Conservation (phyloP, 2,797 vertebrate species). For the Artibeus jamaicensis region DNA sequence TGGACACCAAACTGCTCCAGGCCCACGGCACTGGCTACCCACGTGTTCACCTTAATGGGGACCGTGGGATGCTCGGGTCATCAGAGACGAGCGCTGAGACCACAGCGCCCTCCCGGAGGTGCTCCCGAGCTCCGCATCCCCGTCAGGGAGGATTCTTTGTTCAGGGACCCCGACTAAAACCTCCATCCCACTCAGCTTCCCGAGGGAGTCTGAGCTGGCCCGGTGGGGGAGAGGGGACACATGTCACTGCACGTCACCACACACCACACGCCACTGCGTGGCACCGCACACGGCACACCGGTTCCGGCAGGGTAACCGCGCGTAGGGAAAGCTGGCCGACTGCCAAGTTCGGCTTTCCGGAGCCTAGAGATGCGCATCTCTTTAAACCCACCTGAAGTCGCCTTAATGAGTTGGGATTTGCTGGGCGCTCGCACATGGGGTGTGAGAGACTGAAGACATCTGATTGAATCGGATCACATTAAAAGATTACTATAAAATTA, state of each 20-base stretch:
- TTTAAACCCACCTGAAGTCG: not conserved
- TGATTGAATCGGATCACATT: not conserved
- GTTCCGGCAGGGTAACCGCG: accelerated
- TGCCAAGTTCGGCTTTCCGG: not conserved
- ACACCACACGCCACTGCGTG: too few species aligned
- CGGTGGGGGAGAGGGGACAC: accelerated
- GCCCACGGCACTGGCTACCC: not conserved
- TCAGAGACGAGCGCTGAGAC: accelerated
- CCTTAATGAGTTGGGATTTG: not conserved
- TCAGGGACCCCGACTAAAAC: not conserved
- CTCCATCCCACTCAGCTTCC: accelerated
- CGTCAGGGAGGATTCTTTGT: not conserved
- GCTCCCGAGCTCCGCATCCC: accelerated
- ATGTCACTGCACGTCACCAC: not conserved
- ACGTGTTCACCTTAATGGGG: accelerated
- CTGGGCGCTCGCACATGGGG: not conserved
- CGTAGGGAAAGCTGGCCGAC: accelerated
- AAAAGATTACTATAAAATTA: conserved; percentile 60
- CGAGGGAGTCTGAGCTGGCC: accelerated
- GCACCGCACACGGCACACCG: accelerated
- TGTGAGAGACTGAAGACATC: conserved; percentile 8
- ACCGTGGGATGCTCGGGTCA: accelerated
- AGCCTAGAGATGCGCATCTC: accelerated
- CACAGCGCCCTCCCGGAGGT: accelerated
- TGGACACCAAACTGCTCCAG: accelerated